Conservation (phyloP, 2,113 vertebrate genomes). For the Zeus faber region DNA sequence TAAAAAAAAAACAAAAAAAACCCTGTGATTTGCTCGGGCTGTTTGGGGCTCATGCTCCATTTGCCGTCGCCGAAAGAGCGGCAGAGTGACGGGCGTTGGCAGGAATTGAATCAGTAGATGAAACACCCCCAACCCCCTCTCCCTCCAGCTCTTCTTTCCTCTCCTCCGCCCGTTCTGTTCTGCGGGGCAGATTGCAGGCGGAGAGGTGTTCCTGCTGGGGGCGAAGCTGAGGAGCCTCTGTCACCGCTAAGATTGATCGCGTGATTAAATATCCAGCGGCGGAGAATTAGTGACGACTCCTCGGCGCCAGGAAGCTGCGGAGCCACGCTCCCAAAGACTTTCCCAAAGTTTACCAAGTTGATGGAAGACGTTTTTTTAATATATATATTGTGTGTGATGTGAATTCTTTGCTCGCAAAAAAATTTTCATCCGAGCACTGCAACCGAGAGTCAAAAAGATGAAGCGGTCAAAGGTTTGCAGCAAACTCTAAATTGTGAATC, state of each 20-base stretch:
- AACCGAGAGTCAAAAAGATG: too few species aligned
- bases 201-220: slow-evolving; percentile 63
- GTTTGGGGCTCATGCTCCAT: slow-evolving; percentile 72
- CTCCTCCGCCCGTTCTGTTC: slow-evolving; percentile 17
- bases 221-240: slow-evolving; percentile 59
- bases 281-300: slow-evolving; percentile 61
- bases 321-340: slow-evolving; percentile 42
- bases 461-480: too few species aligned
- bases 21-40: slow-evolving; percentile 69
- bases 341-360: too few species aligned
- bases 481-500: too few species aligned
- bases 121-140: slow-evolving; percentile 59
- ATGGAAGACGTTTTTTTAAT: too few species aligned
- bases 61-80: slow-evolving; percentile 74
- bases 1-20: slow-evolving; percentile 35
- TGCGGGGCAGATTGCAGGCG: slow-evolving; percentile 30
- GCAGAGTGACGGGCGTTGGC: slow-evolving; percentile 69
- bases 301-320: slow-evolving; percentile 52
- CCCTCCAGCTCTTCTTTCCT: slow-evolving; percentile 9
- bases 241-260: slow-evolving; percentile 71
- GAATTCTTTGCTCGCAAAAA: too few species aligned
- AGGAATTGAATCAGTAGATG: slow-evolving; percentile 79
- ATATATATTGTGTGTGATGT: too few species aligned
- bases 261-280: slow-evolving; percentile 71
- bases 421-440: too few species aligned